These are phyloP conservation scores for Abrostola tripartita DNA, from an alignment of 2,888 invertebrate species.

Conservation along the genomic window DNA sequence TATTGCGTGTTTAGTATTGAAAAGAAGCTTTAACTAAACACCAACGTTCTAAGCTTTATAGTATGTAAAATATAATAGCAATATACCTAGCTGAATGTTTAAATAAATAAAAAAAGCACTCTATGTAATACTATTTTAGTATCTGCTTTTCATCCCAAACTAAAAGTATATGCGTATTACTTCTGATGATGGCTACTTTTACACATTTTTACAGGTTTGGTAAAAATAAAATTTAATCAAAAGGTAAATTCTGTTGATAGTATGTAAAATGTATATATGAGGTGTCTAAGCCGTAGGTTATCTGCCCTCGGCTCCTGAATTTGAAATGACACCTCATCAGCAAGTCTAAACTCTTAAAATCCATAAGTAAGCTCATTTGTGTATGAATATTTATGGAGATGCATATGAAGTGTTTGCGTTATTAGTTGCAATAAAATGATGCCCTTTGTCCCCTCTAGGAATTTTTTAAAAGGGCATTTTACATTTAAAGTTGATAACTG, in stretches of 20 bases:
- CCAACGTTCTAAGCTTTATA: too few relatives aligned
- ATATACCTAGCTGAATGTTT: too few relatives aligned
- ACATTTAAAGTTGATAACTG: not conserved
- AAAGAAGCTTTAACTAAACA: too few relatives aligned
- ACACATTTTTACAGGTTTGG: too few relatives aligned
- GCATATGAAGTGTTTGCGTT: slow-evolving; percentile 22
- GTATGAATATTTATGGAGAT: slow-evolving; percentile 54
- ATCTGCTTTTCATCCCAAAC: too few relatives aligned
- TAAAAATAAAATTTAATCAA: not conserved
- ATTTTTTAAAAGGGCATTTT: not conserved
- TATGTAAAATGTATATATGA: slow-evolving; percentile 32
- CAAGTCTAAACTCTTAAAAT: slow-evolving; percentile 62
- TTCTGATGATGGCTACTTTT: too few relatives aligned
- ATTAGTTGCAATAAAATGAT: slow-evolving; percentile 14
- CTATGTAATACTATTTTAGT: too few relatives aligned
- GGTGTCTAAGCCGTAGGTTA: slow-evolving; percentile 29
- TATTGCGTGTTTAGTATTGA: not conserved
- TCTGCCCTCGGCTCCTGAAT: slow-evolving; percentile 51
- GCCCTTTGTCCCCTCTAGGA: not conserved
- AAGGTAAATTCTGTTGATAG: slow-evolving; percentile 8
- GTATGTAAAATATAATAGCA: too few relatives aligned
- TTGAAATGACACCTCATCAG: slow-evolving; percentile 60
- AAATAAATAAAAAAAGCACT: too few relatives aligned
- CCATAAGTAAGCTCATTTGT: slow-evolving; percentile 56
- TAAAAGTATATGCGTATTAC: too few relatives aligned